These are phyloP conservation scores for Pocillopora grandis DNA, from an alignment of 92 coral and sea anemone species.

Conservation along the genomic window DNA sequence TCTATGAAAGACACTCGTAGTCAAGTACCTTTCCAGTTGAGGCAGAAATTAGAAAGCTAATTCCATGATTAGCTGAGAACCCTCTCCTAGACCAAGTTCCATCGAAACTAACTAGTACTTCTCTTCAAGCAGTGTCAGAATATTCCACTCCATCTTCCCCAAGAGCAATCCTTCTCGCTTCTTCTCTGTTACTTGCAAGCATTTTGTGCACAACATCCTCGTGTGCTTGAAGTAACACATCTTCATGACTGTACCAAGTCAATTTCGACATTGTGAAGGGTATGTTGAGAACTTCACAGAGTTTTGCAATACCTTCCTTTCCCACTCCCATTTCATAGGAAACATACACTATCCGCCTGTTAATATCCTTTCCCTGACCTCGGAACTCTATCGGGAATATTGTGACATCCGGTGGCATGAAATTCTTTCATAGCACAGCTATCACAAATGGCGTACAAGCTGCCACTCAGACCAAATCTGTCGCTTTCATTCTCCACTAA, in stretches of 20 bases:
- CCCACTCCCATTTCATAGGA: constrained; percentile 45
- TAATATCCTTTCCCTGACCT: constrained; percentile 59
- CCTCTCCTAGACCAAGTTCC: constrained; percentile 64
- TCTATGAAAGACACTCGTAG: constrained; percentile 37
- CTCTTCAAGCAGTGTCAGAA: constrained; percentile 5
- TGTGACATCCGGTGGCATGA: constrained; percentile 57
- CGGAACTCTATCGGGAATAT: constrained; percentile 24
- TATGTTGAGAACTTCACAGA: constrained; percentile 20
- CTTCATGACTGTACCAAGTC: neutral
- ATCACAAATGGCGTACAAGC: constrained; percentile 42
- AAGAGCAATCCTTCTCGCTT: constrained; percentile 28
- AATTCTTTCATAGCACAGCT: constrained; percentile 50
- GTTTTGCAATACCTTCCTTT: constrained; percentile 51
- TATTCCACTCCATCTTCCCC: constrained; percentile 21
- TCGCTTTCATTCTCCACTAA: constrained; percentile 36
- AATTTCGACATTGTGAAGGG: constrained; percentile 42
- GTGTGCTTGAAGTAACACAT: no score
- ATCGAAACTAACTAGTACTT: constrained; percentile 53
- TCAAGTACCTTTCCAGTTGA: constrained; percentile 33
- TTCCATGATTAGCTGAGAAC: constrained; percentile 51
- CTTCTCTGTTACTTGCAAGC: constrained; percentile 1
- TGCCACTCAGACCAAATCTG: constrained; percentile 43
- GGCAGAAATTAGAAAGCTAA: constrained; percentile 42
- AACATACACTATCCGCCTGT: constrained; percentile 38
- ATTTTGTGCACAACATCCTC: no score